A percentile compares a stretch with the other conserved stretches of the same genome.
phyloP scores from a whole-genome alignment of 2,797 vertebrate species.

The Melanotaenia maccullochi region DNA sequence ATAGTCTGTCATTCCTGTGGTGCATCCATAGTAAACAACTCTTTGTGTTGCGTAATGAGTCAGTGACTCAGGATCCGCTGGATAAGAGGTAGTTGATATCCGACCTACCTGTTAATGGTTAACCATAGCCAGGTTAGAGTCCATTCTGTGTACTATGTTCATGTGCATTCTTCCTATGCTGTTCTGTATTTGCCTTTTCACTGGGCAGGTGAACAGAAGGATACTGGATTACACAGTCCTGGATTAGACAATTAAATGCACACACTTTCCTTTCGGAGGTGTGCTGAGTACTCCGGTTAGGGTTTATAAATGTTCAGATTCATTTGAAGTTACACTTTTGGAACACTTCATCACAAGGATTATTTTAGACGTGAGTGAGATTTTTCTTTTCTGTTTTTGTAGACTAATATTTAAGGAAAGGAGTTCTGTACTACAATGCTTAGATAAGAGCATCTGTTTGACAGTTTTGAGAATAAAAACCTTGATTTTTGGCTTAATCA shows the following conservation, averaged over 20 bases:
- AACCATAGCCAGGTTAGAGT: slow-evolving; percentile 79
- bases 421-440: not conserved
- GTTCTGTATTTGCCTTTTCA: slow-evolving; percentile 5
- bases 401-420: slow-evolving; percentile 51
- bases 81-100: slow-evolving; percentile 47
- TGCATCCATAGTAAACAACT: slow-evolving; percentile 11
- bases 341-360: slow-evolving; percentile 58
- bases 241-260: slow-evolving; percentile 11
- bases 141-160: slow-evolving; percentile 50
- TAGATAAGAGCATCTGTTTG: slow-evolving; percentile 2
- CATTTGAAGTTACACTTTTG: slow-evolving; percentile 12
- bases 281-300: slow-evolving; percentile 21
- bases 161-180: slow-evolving; percentile 41
- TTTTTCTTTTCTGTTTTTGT: slow-evolving; percentile 49
- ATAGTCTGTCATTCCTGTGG: slow-evolving; percentile 17
- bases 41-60: slow-evolving; percentile 51
- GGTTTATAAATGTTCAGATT: slow-evolving; percentile 51
- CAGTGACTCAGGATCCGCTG: slow-evolving; percentile 42
- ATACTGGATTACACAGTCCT: slow-evolving; percentile 14
- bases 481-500: slow-evolving; percentile 44
- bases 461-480: slow-evolving; percentile 32
- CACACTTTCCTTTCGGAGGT: not conserved
- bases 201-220: slow-evolving; percentile 25
- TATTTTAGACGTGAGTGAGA: slow-evolving; percentile 67
- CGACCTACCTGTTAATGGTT: slow-evolving; percentile 78